Evolutionary conservation across 2,113 vertebrate genomes (phyloP).

Genomic region (Danio rerio): DNA sequence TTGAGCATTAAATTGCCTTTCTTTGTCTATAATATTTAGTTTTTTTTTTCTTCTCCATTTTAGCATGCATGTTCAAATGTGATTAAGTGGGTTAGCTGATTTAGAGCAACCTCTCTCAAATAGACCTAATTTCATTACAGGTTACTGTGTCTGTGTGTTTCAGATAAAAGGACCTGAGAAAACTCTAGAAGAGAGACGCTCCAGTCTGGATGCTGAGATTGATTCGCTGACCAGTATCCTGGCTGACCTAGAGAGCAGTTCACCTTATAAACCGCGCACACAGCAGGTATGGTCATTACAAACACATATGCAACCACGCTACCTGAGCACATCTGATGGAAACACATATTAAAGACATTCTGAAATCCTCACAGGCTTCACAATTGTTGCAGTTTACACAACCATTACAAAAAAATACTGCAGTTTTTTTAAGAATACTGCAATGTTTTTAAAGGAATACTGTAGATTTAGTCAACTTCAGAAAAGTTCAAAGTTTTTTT

Average conservation of each 20-base stretch:
- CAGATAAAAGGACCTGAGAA: slow-evolving; percentile 85
- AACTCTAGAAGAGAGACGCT: slow-evolving; percentile 90
- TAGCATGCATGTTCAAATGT: not conserved
- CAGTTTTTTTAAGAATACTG: too few relatives aligned
- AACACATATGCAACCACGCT: not conserved
- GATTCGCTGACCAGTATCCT: slow-evolving; percentile 97
- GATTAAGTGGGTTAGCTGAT: slow-evolving; percentile 13
- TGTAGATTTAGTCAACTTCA: too few relatives aligned
- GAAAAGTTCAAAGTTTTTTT: too few relatives aligned
- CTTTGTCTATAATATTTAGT: slow-evolving; percentile 1
- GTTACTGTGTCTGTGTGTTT: slow-evolving; percentile 33
- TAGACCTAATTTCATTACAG: not conserved
- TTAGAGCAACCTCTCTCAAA: slow-evolving; percentile 12
- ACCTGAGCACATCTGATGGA: not conserved
- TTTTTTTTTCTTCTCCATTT: not conserved
- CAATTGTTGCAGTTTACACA: not conserved
- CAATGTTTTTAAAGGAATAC: too few relatives aligned
- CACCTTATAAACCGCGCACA: slow-evolving; percentile 89
- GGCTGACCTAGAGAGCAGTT: slow-evolving; percentile 95
- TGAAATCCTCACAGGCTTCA: not conserved
- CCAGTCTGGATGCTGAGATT: slow-evolving; percentile 95
- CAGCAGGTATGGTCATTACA: slow-evolving; percentile 78
- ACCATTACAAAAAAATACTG: too few relatives aligned
- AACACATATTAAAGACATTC: slow-evolving; percentile 1
- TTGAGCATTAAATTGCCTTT: not conserved